Conservation (phyloP, 2,888 invertebrate species). For the Neoascia interrupta region DNA sequence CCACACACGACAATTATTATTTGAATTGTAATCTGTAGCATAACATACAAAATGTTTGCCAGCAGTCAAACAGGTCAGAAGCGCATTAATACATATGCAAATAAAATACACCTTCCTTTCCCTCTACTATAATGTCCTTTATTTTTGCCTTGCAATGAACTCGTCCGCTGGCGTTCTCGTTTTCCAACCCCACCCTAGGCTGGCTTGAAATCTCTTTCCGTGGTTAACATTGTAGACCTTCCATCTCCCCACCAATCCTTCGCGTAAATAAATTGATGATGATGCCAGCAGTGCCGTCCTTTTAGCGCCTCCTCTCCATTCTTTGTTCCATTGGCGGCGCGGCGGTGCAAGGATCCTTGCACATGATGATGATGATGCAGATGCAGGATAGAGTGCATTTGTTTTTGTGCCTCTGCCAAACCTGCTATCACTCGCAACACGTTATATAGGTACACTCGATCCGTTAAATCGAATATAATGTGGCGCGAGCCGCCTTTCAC, state of each 20-base stretch:
- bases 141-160: neutral
- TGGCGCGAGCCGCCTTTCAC: constrained; percentile 42
- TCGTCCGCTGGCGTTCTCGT: neutral
- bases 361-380: constrained; percentile 37
- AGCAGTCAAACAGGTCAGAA: constrained; percentile 49
- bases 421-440: constrained; percentile 6
- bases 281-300: constrained; percentile 44
- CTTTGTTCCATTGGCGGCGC: neutral
- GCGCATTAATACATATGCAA: constrained; percentile 51
- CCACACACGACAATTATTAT: constrained; percentile 24
- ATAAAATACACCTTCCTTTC: constrained; percentile 1
- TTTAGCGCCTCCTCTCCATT: neutral
- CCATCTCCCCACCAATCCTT: constrained; percentile 23
- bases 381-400: no score
- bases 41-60: constrained; percentile 11
- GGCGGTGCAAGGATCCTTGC: constrained; percentile 35
- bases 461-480: constrained; percentile 58
- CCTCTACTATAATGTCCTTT: neutral
- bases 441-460: constrained; percentile 38
- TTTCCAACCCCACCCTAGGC: neutral
- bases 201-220: neutral
- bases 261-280: constrained; percentile 56
- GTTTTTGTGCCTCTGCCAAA: constrained; percentile 14
- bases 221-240: no score
- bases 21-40: constrained; percentile 30